Percentiles rank a stretch among this genome's conserved stretches.
Conservation (phyloP, 2,888 invertebrate genomes). For the Graphium colonna region DNA sequence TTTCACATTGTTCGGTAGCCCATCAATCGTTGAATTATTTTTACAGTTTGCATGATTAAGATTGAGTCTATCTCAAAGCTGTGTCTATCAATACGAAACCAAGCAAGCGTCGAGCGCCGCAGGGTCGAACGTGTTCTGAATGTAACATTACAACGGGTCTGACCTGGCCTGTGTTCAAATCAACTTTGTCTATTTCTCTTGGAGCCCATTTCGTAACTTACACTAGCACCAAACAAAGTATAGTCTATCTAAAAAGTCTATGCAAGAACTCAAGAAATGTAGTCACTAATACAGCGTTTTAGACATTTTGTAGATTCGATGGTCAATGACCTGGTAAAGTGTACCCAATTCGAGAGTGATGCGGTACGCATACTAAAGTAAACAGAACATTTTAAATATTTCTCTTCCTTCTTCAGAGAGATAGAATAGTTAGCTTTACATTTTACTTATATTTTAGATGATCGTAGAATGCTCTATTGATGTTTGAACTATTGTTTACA, state of each 20-base stretch:
- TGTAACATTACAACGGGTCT: slow-evolving; percentile 41
- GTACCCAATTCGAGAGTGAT: slow-evolving; percentile 48
- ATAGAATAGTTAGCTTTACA: too few relatives aligned
- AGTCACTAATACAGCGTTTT: too few relatives aligned
- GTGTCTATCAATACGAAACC: not conserved
- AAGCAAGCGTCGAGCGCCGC: slow-evolving; percentile 4
- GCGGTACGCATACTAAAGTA: slow-evolving; percentile 53
- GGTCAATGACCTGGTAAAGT: slow-evolving; percentile 65
- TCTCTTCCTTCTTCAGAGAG: slow-evolving; percentile 5
- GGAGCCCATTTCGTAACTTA: not conserved
- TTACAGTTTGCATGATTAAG: not conserved
- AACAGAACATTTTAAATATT: slow-evolving; percentile 23
- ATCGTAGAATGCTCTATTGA: too few relatives aligned
- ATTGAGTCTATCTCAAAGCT: not conserved
- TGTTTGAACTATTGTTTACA: too few relatives aligned
- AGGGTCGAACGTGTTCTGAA: slow-evolving; percentile 48
- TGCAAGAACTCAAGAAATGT: too few relatives aligned
- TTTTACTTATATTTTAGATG: too few relatives aligned
- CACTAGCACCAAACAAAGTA: too few relatives aligned
- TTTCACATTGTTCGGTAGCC: too few relatives aligned
- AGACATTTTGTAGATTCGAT: too few relatives aligned
- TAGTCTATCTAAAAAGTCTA: slow-evolving; percentile 3
- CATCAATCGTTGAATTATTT: too few relatives aligned
- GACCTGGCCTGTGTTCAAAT: slow-evolving; percentile 26
- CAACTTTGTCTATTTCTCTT: slow-evolving; percentile 19